phyloP scores from a whole-genome alignment of 2,113 vertebrate genomes.

The Antigone vipio region DNA sequence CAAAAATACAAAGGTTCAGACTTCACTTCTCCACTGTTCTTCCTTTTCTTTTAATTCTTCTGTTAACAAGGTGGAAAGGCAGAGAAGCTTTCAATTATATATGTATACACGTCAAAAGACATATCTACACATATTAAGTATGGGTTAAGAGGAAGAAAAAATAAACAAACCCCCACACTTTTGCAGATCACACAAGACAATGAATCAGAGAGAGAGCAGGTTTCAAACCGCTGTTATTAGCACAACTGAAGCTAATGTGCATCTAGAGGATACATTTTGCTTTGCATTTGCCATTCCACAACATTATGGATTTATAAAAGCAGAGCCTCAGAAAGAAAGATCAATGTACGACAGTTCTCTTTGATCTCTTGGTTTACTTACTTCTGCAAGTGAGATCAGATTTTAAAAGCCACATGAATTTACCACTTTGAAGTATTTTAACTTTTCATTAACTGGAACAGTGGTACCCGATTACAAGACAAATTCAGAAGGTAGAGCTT shows the following conservation, averaged over 20 bases:
- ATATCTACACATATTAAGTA: not conserved
- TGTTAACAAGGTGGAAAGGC: not conserved
- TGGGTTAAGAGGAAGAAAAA: not conserved
- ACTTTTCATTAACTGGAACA: slow-evolving; percentile 51
- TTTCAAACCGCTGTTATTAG: not conserved
- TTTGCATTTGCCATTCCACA: slow-evolving; percentile 7
- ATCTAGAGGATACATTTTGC: not conserved
- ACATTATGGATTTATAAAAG: slow-evolving; percentile 49
- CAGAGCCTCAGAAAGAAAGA: slow-evolving; percentile 35
- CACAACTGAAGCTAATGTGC: slow-evolving; percentile 19
- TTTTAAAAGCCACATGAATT: slow-evolving; percentile 48
- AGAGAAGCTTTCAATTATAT: not conserved
- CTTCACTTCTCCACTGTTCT: not conserved
- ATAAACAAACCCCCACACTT: not conserved
- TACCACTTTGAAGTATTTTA: slow-evolving; percentile 54
- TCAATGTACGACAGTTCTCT: slow-evolving; percentile 37
- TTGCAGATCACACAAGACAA: not conserved
- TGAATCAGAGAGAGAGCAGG: not conserved
- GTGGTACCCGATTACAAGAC: not conserved
- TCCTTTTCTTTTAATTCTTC: not conserved
- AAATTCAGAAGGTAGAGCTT: slow-evolving; percentile 24
- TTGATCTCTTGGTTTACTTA: slow-evolving; percentile 59
- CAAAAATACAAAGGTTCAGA: not conserved
- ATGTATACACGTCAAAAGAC: not conserved
- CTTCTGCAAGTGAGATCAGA: slow-evolving; percentile 31